Evolutionary conservation across 2,888 invertebrate genomes (phyloP), one percentile per base, ranked within the genome.

Genomic region (Drosophila helvetica): DNA sequence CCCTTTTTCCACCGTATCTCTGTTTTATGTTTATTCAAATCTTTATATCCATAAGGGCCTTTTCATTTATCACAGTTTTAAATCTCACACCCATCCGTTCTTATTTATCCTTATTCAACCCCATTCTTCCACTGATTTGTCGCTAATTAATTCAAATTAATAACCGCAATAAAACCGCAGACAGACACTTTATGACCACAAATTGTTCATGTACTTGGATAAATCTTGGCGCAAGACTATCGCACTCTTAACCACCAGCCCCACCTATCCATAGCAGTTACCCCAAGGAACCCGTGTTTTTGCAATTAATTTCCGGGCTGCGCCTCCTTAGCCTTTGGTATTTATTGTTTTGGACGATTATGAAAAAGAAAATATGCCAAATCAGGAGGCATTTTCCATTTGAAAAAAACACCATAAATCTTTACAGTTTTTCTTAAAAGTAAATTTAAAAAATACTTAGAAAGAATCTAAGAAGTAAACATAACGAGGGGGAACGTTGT

Each of bases 61-160:
- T 25, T 38, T 19, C 9, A 38, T 50, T 42, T 15, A 72, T 62
- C 4, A 8, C 30, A 12, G 18, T 48, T 22, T 38, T 78, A 64
- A 48, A 62, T 47, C 52, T 57, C 9, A 30, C 10, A 1, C 30
- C 30, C 30, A 30, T 10, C 10, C 30, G 10, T 30, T 30, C 2
- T 4, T 3, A 7, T 57, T 25, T 18, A 52, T 67, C 17, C 45
- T 33, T 17, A 10, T 33, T 3, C 18, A 47, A 19, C 43, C 45
- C 9, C 27, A 0, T 18, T 0, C 17, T 52, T 22, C 5, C 19
- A 5, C 45, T 22, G 22, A 68, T 81, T 71, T 74, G 48, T 62
- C 55, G 56, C 56, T 70, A 86, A 82, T 86, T 82, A 80, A 77
- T 78, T 80, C 65, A 69, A 77, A 81, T 72, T 65, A 77, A 81